phyloP scores from a whole-genome alignment of 1,140 invertebrate species.

The Drosophila pseudoananassae region DNA sequence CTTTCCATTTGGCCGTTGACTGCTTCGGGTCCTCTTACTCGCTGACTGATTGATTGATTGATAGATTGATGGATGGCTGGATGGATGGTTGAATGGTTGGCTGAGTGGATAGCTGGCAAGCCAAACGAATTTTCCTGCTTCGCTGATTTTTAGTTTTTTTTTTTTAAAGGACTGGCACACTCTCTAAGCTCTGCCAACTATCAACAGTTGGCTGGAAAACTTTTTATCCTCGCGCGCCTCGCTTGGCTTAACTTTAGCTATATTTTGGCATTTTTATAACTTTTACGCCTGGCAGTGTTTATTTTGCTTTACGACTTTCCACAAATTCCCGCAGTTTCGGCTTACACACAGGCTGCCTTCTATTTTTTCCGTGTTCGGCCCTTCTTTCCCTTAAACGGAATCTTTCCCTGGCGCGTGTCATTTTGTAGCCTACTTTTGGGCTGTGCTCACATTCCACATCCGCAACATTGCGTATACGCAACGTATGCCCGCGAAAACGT shows the following conservation, averaged over 20 bases:
- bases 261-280: slow-evolving; percentile 75
- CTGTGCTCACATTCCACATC: slow-evolving; percentile 29
- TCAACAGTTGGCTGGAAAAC: slow-evolving; percentile 51
- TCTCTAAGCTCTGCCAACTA: slow-evolving; percentile 29
- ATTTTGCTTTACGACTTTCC: slow-evolving; percentile 77
- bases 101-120: slow-evolving; percentile 24
- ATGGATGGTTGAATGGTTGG: slow-evolving; percentile 1
- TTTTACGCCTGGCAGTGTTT: slow-evolving; percentile 77
- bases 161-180: not conserved
- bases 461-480: slow-evolving; percentile 55
- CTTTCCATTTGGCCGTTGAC: slow-evolving; percentile 40
- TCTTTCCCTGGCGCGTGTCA: slow-evolving; percentile 66
- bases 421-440: slow-evolving; percentile 64
- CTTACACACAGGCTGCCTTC: slow-evolving; percentile 18
- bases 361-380: not conserved
- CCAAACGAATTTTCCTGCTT: slow-evolving; percentile 31
- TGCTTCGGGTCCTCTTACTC: slow-evolving; percentile 47
- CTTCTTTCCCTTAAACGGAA: slow-evolving; percentile 6
- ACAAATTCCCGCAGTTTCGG: slow-evolving; percentile 58
- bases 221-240: slow-evolving; percentile 15
- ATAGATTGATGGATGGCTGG: slow-evolving; percentile 23
- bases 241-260: slow-evolving; percentile 31
- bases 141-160: slow-evolving; percentile 21
- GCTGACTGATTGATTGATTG: slow-evolving; percentile 59
- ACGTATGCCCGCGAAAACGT: slow-evolving; percentile 64